These are phyloP conservation scores for Rhynchomys soricoides DNA, from an alignment of 2,113 vertebrate species.

Conservation along the genomic window DNA sequence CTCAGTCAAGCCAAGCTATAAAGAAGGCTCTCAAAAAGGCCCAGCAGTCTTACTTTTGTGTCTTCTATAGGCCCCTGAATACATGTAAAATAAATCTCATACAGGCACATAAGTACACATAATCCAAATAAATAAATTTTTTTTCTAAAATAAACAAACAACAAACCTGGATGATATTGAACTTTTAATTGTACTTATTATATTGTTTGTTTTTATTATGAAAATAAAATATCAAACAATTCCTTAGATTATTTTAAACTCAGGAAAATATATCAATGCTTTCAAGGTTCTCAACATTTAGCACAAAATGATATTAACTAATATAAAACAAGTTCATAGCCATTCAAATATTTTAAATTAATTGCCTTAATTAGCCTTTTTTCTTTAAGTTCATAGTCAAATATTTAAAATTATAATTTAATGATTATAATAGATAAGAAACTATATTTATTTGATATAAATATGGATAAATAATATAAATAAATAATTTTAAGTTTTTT, in stretches of 20 bases:
- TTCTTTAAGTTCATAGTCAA: neutral
- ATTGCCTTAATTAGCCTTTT: neutral
- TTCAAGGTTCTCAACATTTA: neutral
- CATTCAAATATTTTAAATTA: neutral
- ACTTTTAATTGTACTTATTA: neutral
- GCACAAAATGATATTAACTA: neutral
- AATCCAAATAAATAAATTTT: neutral
- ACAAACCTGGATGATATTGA: neutral
- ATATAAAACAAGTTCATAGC: neutral
- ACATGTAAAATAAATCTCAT: neutral
- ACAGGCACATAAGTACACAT: neutral
- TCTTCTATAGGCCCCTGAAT: neutral
- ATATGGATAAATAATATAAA: neutral
- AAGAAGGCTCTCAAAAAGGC: neutral
- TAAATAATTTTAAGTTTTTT: neutral
- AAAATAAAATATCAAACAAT: neutral
- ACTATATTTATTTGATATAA: neutral
- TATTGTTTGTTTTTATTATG: neutral
- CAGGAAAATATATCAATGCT: neutral
- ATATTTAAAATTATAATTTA: neutral
- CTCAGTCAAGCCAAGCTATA: neutral
- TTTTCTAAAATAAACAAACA: neutral
- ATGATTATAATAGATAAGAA: neutral
- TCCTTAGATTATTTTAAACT: neutral
- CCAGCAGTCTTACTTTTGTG: neutral